phyloP scores from a whole-genome alignment of 2,113 vertebrate species.

The Verasper variegatus region DNA sequence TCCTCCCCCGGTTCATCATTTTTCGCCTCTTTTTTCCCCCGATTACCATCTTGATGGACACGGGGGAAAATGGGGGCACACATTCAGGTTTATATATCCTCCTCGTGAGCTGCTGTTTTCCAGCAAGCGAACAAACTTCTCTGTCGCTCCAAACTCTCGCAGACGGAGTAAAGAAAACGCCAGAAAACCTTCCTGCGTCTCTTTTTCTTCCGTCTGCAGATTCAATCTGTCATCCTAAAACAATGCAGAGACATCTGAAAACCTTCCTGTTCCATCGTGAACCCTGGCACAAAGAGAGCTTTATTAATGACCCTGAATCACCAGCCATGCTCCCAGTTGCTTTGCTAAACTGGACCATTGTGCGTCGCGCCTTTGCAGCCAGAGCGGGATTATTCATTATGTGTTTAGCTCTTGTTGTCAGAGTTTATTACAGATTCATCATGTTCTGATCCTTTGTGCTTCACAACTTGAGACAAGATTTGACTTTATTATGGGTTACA shows the following conservation, averaged over 20 bases:
- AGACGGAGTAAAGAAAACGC: not conserved
- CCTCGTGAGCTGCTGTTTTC: not conserved
- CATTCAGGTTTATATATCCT: not conserved
- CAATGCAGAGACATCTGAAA: constrained; percentile 64
- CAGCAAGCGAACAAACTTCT: not conserved
- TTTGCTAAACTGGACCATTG: constrained; percentile 70
- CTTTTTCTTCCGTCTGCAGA: not conserved
- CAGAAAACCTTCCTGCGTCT: not conserved
- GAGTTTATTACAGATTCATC: constrained; percentile 55
- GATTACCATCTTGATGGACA: not conserved
- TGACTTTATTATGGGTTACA: not conserved
- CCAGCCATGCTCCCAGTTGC: constrained; percentile 50
- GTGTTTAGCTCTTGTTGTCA: constrained; percentile 55
- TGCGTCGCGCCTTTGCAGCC: constrained; percentile 41
- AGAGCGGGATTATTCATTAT: constrained; percentile 59
- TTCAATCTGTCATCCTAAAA: constrained; percentile 48
- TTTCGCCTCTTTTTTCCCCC: not conserved
- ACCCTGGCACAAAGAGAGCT: constrained; percentile 61
- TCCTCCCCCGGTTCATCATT: not conserved
- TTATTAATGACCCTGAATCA: constrained; percentile 66
- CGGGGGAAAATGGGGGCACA: not conserved
- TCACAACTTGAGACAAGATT: not conserved
- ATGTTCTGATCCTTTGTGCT: constrained; percentile 10
- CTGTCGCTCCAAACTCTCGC: not conserved
- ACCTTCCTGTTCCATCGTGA: constrained; percentile 50